Base-by-base conservation (phyloP, 2,113 vertebrate genomes). In the Scopus umbretta region DNA sequence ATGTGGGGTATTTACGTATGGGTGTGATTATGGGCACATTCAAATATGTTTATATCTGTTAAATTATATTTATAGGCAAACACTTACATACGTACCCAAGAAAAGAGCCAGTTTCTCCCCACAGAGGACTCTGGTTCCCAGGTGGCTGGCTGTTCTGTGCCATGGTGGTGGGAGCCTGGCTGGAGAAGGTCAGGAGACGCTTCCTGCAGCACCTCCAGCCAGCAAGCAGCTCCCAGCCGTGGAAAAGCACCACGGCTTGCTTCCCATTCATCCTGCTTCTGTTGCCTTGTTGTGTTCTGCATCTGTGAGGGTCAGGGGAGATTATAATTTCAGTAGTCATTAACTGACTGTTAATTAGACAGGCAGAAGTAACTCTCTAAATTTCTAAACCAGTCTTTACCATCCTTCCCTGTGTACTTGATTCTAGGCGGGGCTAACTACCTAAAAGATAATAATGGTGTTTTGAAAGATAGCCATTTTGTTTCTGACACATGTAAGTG, bases 31-130 rank as follows among this genome's bases (percentile, higher is more conserved):
- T 73, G 34, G 85, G 56, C 36, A 25, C 89, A 38, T 86, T 93
- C 90, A 86, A 86, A 61, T 81, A 40, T 43, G 38, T 88, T 80
- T 88, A n/a, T 71, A 50, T n/a, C n/a, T n/a, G n/a, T n/a, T n/a
- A n/a, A n/a, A n/a, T n/a, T n/a, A n/a, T n/a, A n/a, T n/a, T n/a
- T n/a, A n/a, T 40, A 65, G 61, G 19, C 76, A 87, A 55, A 65
- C 61, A 17, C 91, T 94, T 58, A 45, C 52, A n/a, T 65, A 42
- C 1, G 0, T 86, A 56, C 34, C 30, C n/a, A 26, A 86, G 66
- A 63, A 70, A 40, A 43, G 40, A 50, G 50, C 55, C 55, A 20
- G 29, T 38, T 65, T 18, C 12, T 68, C 74, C 58, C n/a, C 19
- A 42, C 0, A 0, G 55, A 79, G 62, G 55, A 32, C 7, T 10